A percentile compares a stretch with the other conserved stretches of the same genome.
phyloP scores from a whole-genome alignment of 2,113 vertebrate genomes.

The Hippocampus guttulatus region DNA sequence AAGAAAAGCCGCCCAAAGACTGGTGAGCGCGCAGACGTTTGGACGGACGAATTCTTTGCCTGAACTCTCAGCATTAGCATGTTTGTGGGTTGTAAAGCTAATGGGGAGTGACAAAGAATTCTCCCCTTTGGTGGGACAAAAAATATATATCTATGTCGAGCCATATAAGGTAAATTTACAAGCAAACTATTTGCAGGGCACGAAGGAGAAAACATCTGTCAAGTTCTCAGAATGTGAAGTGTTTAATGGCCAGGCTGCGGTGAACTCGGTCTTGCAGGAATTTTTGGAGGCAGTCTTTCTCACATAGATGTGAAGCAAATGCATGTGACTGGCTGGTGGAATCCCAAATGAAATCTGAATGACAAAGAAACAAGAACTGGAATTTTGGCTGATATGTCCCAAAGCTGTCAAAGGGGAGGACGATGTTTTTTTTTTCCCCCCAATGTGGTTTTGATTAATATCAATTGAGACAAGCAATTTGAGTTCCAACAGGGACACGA shows the following conservation, averaged over 20 bases:
- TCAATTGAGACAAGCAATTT: conserved; percentile 3
- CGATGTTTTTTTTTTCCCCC: conserved; percentile 10
- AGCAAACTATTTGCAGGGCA: conserved; percentile 20
- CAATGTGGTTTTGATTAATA: conserved; percentile 7
- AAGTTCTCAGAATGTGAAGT: conserved; percentile 15
- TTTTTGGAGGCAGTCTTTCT: conserved; percentile 17
- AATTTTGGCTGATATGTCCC: conserved; percentile 22
- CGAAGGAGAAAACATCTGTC: conserved; percentile 7
- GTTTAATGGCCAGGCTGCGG: conserved; percentile 17
- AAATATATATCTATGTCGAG: conserved; percentile 16
- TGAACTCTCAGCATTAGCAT: background rate
- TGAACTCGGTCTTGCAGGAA: conserved; percentile 19
- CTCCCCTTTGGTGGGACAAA: conserved; percentile 43
- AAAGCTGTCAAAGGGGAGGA: conserved; percentile 14
- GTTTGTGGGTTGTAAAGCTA: conserved; percentile 15
- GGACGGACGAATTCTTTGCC: conserved; percentile 7
- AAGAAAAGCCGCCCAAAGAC: conserved; percentile 5
- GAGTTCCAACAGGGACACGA: background rate
- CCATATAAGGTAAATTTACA: conserved; percentile 39
- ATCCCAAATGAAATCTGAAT: conserved; percentile 54
- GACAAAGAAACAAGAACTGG: conserved; percentile 29
- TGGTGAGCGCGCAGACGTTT: conserved; percentile 9
- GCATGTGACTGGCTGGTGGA: conserved; percentile 38
- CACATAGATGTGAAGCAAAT: conserved; percentile 45
- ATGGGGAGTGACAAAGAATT: conserved; percentile 11